Base-by-base conservation (phyloP, 2,888 invertebrate genomes). In the Acanthosepion lycidas region DNA sequence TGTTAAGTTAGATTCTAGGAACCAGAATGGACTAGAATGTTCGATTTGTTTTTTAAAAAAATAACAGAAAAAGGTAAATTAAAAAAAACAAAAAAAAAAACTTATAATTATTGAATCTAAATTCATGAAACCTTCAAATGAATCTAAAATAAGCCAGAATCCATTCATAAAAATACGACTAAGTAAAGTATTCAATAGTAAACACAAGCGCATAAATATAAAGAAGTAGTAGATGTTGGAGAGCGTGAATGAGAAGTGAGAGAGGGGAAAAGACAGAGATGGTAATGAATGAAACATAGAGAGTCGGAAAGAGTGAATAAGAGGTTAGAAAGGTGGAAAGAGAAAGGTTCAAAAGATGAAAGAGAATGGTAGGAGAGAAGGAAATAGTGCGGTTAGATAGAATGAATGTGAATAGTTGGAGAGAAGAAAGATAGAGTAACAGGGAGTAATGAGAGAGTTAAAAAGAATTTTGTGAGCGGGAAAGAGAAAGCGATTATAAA, bases 201-300 rank as follows among this genome's bases (percentile, higher is more conserved):
- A 78, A 33, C 9, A 59, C 0, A 55, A 12, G 9, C 3, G 3
- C 9, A 53, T 12, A 53, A 42, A 42, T 42, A 42, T 2, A 42
- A 42, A 42, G 42, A 42, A 42, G 42, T 42, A 3, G 42, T 42
- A 42, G 42, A 42, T 2, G 2, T 42, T 42, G 42, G 42, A 42
- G 20, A 55, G 20, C 20, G 20, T 20, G 20, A 55, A 55, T 12
- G 15, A 9, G 0, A 53, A 53, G 15, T 15, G 9, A 53, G 4
- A 33, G 5, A 33, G n/a, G 0, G 1, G 12, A 3, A 15, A n/a
- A n/a, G 2, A n/a, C 18, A n/a, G 5, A 1, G 2, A 33, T 2
- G 6, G 6, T 5, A 33, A 33, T 2, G 12, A 78, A n/a, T 6
- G 0, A 12, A 33, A 9, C 9, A 78, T 0, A 78, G 15, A n/a